Base-by-base conservation (phyloP, 2,113 vertebrate species). In the Malurus cyaneus region DNA sequence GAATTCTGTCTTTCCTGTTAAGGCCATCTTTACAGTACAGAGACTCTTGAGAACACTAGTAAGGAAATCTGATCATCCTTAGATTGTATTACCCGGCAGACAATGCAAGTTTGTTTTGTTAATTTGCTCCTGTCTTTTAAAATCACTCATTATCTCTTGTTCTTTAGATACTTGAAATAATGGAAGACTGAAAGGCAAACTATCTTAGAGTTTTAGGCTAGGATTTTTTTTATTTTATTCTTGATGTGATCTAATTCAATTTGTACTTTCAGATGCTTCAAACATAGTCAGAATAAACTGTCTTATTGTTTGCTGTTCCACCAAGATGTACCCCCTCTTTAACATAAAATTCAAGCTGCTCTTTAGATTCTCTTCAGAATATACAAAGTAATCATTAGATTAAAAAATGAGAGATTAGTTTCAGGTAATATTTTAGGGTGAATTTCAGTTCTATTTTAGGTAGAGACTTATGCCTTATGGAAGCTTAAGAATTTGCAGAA, bases 241-340 rank as follows among this genome's bases (percentile, higher is more conserved):
- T 82, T 94, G 36, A 71, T 5, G 6, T 41, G n/a, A 88, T 95
- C 69, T 92, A 80, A 92, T 95, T 78, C 1, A 9, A 76, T 44
- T 67, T 91, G 26, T 94, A 53, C 73, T 91, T 86, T 95, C 72
- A 57, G 53, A 65, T 94, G 50, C 64, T 94, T 96, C 91, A 44
- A 1, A 92, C 60, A 57, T 28, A 91, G 74, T 89, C 90, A 92
- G 31, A 85, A 79, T 91, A 92, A 93, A 80, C 56, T 74, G 41
- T 91, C 66, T 79, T 86, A 42, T 32, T 81, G 46, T 92, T 94
- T 86, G 59, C 62, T 88, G 32, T 86, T 80, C 80, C 89, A 26
- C 41, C 59, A 86, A 92, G 54, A 84, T 34, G 16, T 80, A 80
- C 62, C 90, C 2, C 18, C 12, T 77, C 91, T 44, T 62, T 81